These are phyloP conservation scores for Sternotherus odoratus DNA, from an alignment of 2,797 vertebrate genomes.

Conservation along the genomic window DNA sequence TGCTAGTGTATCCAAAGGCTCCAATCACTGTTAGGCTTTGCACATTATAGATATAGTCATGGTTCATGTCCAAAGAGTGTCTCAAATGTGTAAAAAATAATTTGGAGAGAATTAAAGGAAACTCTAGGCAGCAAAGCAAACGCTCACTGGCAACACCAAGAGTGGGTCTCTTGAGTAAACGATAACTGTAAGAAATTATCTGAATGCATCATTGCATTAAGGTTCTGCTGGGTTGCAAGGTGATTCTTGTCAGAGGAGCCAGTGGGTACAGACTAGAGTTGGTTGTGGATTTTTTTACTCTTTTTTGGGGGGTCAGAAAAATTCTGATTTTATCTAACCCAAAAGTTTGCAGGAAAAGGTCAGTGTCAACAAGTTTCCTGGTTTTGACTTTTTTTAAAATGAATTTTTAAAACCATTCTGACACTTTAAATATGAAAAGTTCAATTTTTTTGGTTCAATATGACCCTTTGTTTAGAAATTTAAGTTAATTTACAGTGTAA, in stretches of 20 bases:
- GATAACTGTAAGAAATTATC: background rate
- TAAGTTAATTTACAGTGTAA: background rate
- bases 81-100: too few species aligned
- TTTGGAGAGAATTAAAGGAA: too few species aligned
- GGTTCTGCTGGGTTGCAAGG: background rate
- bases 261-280: background rate
- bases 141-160: background rate
- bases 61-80: too few species aligned
- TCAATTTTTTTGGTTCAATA: background rate
- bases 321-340: background rate
- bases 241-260: background rate
- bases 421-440: background rate
- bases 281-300: background rate
- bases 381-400: background rate
- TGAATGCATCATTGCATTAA: background rate
- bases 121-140: too few species aligned
- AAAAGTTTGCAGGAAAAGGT: background rate
- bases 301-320: background rate
- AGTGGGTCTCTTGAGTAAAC: background rate
- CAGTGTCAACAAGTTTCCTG: background rate
- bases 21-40: too few species aligned
- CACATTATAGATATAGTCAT: too few species aligned
- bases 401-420: background rate
- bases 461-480: slow-evolving; percentile 37
- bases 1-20: too few species aligned